These are phyloP conservation scores for Ephydatia muelleri DNA, from an alignment of 37 sponge, comb jelly and placozoan genomes.

Conservation along the genomic window DNA sequence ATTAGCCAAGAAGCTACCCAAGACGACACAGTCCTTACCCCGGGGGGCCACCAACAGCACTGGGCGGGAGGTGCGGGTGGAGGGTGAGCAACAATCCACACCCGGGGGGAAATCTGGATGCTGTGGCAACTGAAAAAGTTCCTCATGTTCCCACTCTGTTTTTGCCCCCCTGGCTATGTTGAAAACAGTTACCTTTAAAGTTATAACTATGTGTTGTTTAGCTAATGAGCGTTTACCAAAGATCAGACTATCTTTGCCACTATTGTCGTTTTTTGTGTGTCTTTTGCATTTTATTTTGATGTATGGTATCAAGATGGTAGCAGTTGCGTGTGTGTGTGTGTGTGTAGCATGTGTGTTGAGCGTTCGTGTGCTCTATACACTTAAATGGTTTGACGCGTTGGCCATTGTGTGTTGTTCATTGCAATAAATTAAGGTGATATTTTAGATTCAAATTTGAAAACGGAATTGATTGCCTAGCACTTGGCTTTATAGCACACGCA, in stretches of 20 bases:
- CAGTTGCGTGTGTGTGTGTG: not conserved
- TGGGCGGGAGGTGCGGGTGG: not conserved
- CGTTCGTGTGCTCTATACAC: too few species aligned
- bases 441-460: not conserved
- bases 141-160: not conserved
- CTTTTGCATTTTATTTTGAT: conserved; percentile 11
- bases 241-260: conserved; percentile 4
- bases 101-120: not conserved
- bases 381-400: too few species aligned
- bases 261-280: conserved; percentile 7
- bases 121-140: conserved; percentile 6
- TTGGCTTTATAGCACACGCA: not conserved
- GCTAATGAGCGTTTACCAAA: conserved; percentile 8
- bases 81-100: not conserved
- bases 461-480: not conserved
- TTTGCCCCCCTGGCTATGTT: not conserved
- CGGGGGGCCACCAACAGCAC: not conserved
- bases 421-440: too few species aligned
- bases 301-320: not conserved
- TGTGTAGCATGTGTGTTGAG: not conserved
- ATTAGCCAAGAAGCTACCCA: not conserved
- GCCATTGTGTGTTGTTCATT: too few species aligned
- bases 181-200: not conserved
- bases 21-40: not conserved
- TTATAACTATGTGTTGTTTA: not conserved